Percentiles rank a stretch among this genome's conserved stretches.
Evolutionary conservation across 1,140 invertebrate genomes (phyloP).

Genomic region (Drosophila rhopaloa): DNA sequence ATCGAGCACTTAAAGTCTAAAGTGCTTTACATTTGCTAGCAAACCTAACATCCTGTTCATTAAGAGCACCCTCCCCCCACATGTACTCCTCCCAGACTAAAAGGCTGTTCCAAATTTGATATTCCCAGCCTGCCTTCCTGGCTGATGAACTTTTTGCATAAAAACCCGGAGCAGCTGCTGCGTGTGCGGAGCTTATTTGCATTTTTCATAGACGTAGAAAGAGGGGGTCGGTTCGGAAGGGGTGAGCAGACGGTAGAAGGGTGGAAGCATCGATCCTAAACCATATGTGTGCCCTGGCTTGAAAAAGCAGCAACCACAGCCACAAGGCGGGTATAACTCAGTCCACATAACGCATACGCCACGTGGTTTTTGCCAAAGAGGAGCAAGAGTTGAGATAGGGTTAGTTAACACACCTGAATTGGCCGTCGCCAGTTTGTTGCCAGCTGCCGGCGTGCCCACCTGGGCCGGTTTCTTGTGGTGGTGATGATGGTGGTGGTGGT

Average conservation of each 20-base stretch:
- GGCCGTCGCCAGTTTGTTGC: conserved; percentile 76
- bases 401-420: conserved; percentile 77
- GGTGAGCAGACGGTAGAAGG: not conserved
- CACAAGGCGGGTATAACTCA: conserved; percentile 16
- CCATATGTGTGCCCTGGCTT: conserved; percentile 37
- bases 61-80: not conserved
- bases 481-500: conserved; percentile 90
- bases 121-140: conserved; percentile 25
- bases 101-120: conserved; percentile 16
- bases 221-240: not conserved
- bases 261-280: conserved; percentile 21
- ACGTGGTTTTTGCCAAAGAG: conserved; percentile 6
- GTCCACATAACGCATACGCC: conserved; percentile 40
- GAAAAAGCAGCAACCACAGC: conserved; percentile 13
- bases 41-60: conserved; percentile 19
- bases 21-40: not conserved
- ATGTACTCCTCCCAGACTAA: not conserved
- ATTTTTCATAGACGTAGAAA: conserved; percentile 47
- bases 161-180: conserved; percentile 36
- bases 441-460: conserved; percentile 55
- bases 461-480: conserved; percentile 85
- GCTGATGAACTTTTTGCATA: conserved; percentile 18
- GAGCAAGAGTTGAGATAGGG: not conserved
- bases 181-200: conserved; percentile 70
- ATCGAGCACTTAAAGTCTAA: conserved; percentile 3